A percentile compares a stretch with the other conserved stretches of the same genome.
phyloP scores from a whole-genome alignment of 2,797 vertebrate genomes.

The Mus caroli region DNA sequence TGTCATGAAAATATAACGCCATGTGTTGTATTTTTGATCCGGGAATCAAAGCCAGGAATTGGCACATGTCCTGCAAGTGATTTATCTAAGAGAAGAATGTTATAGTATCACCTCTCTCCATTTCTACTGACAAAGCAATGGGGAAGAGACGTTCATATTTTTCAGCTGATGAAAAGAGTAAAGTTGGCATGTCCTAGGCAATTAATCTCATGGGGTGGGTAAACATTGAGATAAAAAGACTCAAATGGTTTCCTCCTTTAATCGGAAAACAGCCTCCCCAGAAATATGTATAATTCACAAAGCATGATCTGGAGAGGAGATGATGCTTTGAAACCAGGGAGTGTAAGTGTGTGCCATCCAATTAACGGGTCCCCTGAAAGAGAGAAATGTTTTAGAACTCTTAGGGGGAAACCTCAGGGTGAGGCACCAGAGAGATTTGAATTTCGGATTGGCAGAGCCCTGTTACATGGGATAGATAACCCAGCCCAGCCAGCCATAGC shows the following conservation, averaged over 20 bases:
- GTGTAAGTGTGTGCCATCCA: background rate
- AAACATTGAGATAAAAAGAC: conserved; percentile 69
- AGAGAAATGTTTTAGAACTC: conserved; percentile 71
- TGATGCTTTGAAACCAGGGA: conserved; percentile 51
- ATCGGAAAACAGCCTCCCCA: conserved; percentile 51
- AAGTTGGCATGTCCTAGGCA: conserved; percentile 58
- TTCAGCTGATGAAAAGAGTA: conserved; percentile 19
- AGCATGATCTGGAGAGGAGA: conserved; percentile 59
- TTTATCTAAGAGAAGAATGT: background rate
- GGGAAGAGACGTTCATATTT: conserved; percentile 52
- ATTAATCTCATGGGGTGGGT: conserved; percentile 55
- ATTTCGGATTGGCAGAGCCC: background rate
- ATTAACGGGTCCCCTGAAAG: conserved; percentile 65
- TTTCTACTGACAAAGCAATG: background rate
- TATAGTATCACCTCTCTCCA: background rate
- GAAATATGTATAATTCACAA: conserved; percentile 50
- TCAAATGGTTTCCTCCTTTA: conserved; percentile 69
- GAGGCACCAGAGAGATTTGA: background rate
- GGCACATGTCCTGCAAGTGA: background rate
- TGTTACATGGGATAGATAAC: background rate
- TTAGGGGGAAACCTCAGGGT: background rate
- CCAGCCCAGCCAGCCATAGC: background rate
- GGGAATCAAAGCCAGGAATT: conserved; percentile 24
- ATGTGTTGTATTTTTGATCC: conserved; percentile 22
- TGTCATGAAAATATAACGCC: conserved; percentile 47